Conservation (phyloP, 2,113 vertebrate genomes). For the Mellivora capensis region DNA sequence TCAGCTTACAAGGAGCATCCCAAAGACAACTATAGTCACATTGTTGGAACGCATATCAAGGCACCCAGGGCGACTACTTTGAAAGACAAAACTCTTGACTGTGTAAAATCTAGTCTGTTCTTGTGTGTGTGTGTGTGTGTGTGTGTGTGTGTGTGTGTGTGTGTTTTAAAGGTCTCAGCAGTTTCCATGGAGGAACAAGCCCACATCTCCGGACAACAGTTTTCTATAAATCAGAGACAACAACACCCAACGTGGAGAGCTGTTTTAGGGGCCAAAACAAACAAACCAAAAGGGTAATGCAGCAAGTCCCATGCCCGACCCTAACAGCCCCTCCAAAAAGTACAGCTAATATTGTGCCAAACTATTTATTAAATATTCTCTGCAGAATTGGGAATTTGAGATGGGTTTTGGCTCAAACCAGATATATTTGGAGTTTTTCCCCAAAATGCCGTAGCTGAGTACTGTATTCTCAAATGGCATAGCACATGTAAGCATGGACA, state of each 20-base stretch:
- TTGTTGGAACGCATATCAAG: neutral
- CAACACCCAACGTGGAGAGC: neutral
- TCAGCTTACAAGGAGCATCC: neutral
- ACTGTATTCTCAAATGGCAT: neutral
- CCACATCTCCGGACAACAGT: neutral
- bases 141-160: neutral
- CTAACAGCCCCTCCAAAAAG: neutral
- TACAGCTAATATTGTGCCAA: neutral
- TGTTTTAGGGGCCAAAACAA: neutral
- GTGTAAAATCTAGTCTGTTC: neutral
- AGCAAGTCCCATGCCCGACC: neutral
- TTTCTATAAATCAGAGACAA: slow-evolving; percentile 6
- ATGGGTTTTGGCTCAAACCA: slow-evolving; percentile 1
- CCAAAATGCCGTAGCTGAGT: neutral
- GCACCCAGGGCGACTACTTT: neutral
- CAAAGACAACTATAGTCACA: neutral
- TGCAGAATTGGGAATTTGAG: neutral
- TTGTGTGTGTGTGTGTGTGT: neutral
- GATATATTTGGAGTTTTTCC: neutral
- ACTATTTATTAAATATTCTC: neutral
- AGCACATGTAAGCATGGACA: neutral
- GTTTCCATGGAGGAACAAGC: neutral
- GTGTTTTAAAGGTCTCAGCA: neutral
- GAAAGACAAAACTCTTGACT: neutral
- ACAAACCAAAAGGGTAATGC: neutral